Evolutionary conservation across 2,888 invertebrate genomes (phyloP), one percentile per base, ranked within the genome.

Genomic region (Orthonevra nobilis): DNA sequence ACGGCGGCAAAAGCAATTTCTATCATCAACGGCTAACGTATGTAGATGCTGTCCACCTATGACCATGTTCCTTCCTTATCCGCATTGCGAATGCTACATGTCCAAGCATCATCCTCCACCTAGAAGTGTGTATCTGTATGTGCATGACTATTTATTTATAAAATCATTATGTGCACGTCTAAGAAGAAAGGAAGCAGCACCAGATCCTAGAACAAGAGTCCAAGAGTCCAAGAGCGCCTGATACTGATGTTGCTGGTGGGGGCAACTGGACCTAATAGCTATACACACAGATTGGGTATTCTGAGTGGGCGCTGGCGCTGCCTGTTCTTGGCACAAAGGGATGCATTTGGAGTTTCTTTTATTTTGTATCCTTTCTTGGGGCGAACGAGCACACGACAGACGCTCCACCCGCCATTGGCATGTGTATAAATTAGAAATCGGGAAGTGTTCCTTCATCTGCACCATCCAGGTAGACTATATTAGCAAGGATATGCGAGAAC

Each of bases 91-190:
- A 46, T 64, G 14, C 60, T 64, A 30, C 44, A 58, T 73, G 64
- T 73, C 54, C 73, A 66, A 42, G 23, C n/a, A n/a, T n/a, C 38
- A 48, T 61, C 19, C 12, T 34, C 10, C 12, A 28, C 28, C 42
- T 9, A 38, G 12, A 34, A 6, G 12, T 23, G 12, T 56, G 34
- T 30, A 26, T 26, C 19, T 34, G 32, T 54, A 28, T 40, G 40
- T 61, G 34, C 36, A 23, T 50, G 44, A 32, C 26, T 77, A 40
- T 40, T 44, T 68, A 61, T 60, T 66, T 79, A 79, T 73, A 73
- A 79, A 79, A 79, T 68, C 73, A 73, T 79, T 79, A 79, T 79
- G 72, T 73, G 73, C 79, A 79, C 48, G 60, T 61, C 79, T 79
- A 79, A 79, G 79, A 73, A 73, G 79, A 77, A 77, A 66, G 34